Percentiles rank a stretch among this genome's conserved stretches.
These are phyloP conservation scores for Sweltsa coloradensis DNA, from an alignment of 1,140 invertebrate species.

Conservation along the genomic window DNA sequence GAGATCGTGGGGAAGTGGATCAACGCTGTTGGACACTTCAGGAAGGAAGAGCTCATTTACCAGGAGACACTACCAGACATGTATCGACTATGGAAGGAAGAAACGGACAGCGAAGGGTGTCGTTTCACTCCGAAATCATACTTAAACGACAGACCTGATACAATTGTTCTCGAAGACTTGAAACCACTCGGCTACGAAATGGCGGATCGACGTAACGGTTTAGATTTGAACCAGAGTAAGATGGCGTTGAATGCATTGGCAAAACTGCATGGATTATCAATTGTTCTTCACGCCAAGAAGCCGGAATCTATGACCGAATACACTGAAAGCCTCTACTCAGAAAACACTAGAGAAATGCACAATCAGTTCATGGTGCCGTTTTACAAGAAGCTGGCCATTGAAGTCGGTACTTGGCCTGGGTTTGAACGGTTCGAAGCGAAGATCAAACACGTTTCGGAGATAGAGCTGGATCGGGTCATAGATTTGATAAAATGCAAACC, in stretches of 20 bases:
- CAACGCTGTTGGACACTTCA: too few species aligned
- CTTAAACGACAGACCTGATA: not conserved
- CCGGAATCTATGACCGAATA: constrained; percentile 24
- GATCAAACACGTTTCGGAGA: constrained; percentile 23
- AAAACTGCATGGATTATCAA: constrained; percentile 49
- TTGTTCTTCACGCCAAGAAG: constrained; percentile 44
- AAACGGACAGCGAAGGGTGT: too few species aligned
- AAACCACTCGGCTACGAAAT: constrained; percentile 45
- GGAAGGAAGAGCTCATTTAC: too few species aligned
- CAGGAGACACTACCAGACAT: too few species aligned
- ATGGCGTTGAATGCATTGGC: constrained; percentile 32
- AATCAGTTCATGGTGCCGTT: not conserved
- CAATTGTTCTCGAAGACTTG: constrained; percentile 47
- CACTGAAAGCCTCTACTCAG: not conserved
- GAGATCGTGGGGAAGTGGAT: too few species aligned
- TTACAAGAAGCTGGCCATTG: not conserved
- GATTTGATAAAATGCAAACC: too few species aligned
- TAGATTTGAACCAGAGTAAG: constrained; percentile 40
- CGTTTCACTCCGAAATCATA: constrained; percentile 2
- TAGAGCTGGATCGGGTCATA: too few species aligned
- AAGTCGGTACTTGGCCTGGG: not conserved
- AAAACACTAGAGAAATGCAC: not conserved
- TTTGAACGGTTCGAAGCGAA: not conserved
- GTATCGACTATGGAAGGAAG: too few species aligned
- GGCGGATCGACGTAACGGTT: constrained; percentile 47